Evolutionary conservation across 2,797 vertebrate genomes (phyloP), one percentile per base, ranked within the genome.

Genomic region (Eupleurogrammus muticus): DNA sequence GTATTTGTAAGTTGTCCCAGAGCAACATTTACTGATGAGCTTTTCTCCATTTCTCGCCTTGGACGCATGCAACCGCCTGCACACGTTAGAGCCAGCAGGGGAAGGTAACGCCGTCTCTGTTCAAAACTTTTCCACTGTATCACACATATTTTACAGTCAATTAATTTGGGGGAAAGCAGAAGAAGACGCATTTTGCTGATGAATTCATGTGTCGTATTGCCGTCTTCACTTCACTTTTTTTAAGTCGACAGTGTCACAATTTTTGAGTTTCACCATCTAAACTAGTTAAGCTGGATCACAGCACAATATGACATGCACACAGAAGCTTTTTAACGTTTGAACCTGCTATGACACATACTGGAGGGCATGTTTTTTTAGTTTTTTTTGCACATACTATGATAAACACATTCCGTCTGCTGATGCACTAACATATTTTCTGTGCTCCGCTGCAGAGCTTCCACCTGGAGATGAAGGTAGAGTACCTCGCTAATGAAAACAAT

Each of bases 401-500:
- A 28, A 28, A 28, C 28, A 28, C 28, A 6, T 28, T 28, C 28
- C 6, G 28, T 73, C 21, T 36, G 52, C 66, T 52, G 70, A 44
- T 19, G 60, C 60, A 40, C 48, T 58, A 63, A 82, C 58, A 10
- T 66, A 38, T 46, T n/a, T 48, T 65, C 66, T 77, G 56, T 88
- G 50, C 66, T 77, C 48, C 61, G 20, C 57, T 8, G 17, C 21
- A 82, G 87, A 79, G 46, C 5, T 62, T 70, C 51, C 64, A 12
- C 66, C 69, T 72, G 60, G 55, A 56, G 88, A 86, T 40, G 87
- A 87, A 90, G 87, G 85, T 87, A 75, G 13, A 21, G 21, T 21
- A 17, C 38, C 34, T 5, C 28, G 6, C 28, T 28, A 3, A 28
- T 28, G 28, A 28, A 28, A n/a, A n/a, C n/a, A n/a, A n/a, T n/a